Conservation (phyloP, 2,113 vertebrate genomes). For the Labrus mixtus region DNA sequence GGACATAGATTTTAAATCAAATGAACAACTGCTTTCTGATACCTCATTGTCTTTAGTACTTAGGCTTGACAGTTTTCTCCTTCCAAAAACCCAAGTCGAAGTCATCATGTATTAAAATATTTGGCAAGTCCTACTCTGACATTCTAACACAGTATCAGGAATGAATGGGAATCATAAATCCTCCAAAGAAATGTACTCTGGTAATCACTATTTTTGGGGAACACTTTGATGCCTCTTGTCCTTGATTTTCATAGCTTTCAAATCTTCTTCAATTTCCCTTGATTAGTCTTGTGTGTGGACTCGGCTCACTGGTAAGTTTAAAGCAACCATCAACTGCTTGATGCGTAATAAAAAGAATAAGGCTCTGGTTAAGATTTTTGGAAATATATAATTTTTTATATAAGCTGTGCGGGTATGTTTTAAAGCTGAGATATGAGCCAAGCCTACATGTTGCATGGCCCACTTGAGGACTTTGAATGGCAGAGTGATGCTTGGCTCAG, state of each 20-base stretch:
- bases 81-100: background rate
- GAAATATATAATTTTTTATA: no score
- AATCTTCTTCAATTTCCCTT: background rate
- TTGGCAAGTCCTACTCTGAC: background rate
- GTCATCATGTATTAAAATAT: background rate
- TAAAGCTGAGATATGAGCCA: no score
- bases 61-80: constrained; percentile 1
- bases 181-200: background rate
- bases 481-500: background rate
- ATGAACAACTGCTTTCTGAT: background rate
- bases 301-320: background rate
- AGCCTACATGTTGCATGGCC: background rate
- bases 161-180: background rate
- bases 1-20: constrained; percentile 3
- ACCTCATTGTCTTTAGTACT: constrained; percentile 2
- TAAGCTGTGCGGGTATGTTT: no score
- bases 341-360: no score
- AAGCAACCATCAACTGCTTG: background rate
- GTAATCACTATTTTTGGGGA: background rate
- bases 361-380: no score
- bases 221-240: background rate
- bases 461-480: no score
- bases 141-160: background rate
- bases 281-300: background rate
- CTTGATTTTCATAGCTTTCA: background rate